Base-by-base conservation (phyloP, 1,140 invertebrate species). In the Popillia japonica region DNA sequence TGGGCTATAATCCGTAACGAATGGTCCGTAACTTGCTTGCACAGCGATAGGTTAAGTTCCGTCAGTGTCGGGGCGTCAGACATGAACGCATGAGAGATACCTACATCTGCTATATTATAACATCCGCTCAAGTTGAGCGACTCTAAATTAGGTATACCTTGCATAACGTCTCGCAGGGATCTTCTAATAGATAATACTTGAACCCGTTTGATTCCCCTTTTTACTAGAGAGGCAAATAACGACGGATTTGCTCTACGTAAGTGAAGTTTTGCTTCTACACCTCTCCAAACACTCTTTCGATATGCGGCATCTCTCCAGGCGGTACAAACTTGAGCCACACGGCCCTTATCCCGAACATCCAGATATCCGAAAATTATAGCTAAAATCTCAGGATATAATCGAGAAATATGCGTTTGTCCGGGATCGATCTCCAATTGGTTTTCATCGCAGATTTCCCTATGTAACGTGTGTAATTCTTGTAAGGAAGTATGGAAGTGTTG, bases 221-320 rank as follows among this genome's bases (percentile, higher is more conserved):
- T 91, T 1, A 95, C 95, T 23, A 99, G 88, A 78, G 94, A 96
- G 20, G 92, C 90, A 87, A 97, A 98, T 27, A 98, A 90, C 80
- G 93, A 93, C 6, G 94, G 93, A 75, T 94, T 94, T 77, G 95
- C 91, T 79, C 94, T 91, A 55, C 94, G 90, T 42, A 98, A 90
- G 87, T 98, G 96, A 79, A 98, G 87, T 81, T 95, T 94, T 0
- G 97, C 96, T 85, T 97, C 95, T 4, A 97, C 95, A 48, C 95
- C 95, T 79, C 95, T 92, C 97, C 97, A 98, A n/a, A 98, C 96
- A 6, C 94, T 95, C 78, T 96, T 93, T 82, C 95, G 92, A 85
- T 98, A 97, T 3, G 96, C 95, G 2, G 96, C 96, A 82, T 98
- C 96, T 77, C 95, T 87, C 96, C 96, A 98, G 23, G 94, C 89